phyloP scores from a whole-genome alignment of 2,797 vertebrate species.

The Arrhamphus sclerolepis region DNA sequence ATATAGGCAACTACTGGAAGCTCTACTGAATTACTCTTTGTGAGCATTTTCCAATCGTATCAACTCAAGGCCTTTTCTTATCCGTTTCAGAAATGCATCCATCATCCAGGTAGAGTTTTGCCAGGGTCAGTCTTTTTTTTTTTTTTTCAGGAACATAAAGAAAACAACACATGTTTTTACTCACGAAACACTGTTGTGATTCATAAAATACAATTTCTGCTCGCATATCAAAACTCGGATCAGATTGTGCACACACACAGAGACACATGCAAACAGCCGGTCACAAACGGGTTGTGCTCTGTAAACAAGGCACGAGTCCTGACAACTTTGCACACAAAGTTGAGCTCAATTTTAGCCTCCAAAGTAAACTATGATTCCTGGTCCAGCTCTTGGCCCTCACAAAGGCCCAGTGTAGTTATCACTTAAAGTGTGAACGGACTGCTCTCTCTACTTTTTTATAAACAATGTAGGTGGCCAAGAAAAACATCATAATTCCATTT shows the following conservation, averaged over 20 bases:
- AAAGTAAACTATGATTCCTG: conserved; percentile 72
- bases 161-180: neutral
- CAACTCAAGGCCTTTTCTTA: conserved; percentile 35
- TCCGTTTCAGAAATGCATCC: conserved; percentile 48
- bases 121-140: conserved; percentile 21
- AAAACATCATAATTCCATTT: conserved; percentile 78
- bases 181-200: conserved; percentile 16
- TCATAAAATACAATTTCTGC: conserved; percentile 32
- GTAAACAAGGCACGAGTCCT: conserved; percentile 78
- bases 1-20: conserved; percentile 25
- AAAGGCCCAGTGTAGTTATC: conserved; percentile 84
- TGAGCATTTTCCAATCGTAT: conserved; percentile 42
- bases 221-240: conserved; percentile 5
- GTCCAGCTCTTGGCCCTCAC: conserved; percentile 69
- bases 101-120: conserved; percentile 30
- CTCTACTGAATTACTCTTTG: conserved; percentile 41
- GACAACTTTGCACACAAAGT: conserved; percentile 81
- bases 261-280: conserved; percentile 23
- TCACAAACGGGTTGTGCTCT: conserved; percentile 67
- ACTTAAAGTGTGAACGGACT: conserved; percentile 80
- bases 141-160: conserved; percentile 5
- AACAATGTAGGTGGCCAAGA: conserved; percentile 76
- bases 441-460: conserved; percentile 74
- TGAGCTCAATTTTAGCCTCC: conserved; percentile 74
- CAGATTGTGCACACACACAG: conserved; percentile 9